Percentiles rank a stretch among this genome's conserved stretches.
These are phyloP conservation scores for Stenolophus ochropezus DNA, from an alignment of 2,888 invertebrate genomes.

Conservation along the genomic window DNA sequence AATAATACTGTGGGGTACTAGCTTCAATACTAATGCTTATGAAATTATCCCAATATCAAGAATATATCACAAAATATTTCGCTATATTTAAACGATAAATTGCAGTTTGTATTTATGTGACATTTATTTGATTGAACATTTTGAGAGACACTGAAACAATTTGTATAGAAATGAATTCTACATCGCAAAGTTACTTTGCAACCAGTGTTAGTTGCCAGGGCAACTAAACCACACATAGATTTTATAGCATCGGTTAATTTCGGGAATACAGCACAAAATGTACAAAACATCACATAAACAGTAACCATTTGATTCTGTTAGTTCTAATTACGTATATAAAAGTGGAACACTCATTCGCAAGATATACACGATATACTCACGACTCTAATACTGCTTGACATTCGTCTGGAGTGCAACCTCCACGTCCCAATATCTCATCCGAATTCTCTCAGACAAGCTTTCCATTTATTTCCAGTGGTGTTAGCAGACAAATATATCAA, in stretches of 20 bases:
- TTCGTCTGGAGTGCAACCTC: background rate
- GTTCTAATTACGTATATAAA: constrained; percentile 57
- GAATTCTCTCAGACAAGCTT: background rate
- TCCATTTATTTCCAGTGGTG: background rate
- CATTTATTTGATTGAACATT: constrained; percentile 31
- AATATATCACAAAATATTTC: constrained; percentile 58
- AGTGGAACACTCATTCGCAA: constrained; percentile 43
- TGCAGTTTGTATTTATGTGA: constrained; percentile 33
- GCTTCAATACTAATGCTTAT: constrained; percentile 38
- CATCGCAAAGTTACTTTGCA: background rate
- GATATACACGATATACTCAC: constrained; percentile 26
- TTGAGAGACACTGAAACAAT: constrained; percentile 33
- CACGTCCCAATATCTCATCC: background rate
- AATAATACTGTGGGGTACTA: constrained; percentile 49
- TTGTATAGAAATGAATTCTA: constrained; percentile 18
- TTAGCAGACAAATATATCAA: background rate
- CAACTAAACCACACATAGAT: constrained; percentile 30
- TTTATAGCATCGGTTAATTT: constrained; percentile 35
- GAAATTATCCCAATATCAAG: constrained; percentile 49
- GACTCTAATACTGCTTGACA: constrained; percentile 32
- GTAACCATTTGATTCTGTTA: constrained; percentile 37
- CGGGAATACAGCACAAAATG: constrained; percentile 44
- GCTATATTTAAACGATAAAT: constrained; percentile 40
- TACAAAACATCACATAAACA: constrained; percentile 55
- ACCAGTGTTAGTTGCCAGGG: constrained; percentile 15